Conservation (phyloP, 2,888 invertebrate genomes). For the Pristionchus exspectatus region DNA sequence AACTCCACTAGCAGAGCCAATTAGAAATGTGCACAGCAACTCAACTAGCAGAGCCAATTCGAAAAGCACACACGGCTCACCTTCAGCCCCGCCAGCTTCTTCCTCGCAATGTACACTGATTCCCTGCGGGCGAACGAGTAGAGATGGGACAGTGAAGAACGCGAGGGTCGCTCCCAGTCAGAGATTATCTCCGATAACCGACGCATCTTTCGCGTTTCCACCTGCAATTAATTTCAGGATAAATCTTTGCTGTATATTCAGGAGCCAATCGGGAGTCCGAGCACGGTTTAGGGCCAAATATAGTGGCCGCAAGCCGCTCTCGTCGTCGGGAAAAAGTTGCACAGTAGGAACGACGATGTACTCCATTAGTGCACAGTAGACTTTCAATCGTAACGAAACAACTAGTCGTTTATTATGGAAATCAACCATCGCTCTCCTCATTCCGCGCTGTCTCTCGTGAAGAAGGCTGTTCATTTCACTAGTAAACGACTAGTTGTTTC, state of each 20-base stretch:
- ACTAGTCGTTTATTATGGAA: no score
- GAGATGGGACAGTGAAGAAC: conserved; percentile 72
- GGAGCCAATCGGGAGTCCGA: background rate
- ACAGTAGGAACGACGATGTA: background rate
- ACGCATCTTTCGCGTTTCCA: conserved; percentile 74
- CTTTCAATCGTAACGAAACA: no score
- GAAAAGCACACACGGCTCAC: background rate
- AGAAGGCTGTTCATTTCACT: no score
- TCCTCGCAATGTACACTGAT: conserved; percentile 77
- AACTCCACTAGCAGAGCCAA: background rate
- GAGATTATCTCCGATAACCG: conserved; percentile 77
- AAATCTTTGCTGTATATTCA: background rate
- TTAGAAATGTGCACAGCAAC: background rate
- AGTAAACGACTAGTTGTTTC: no score
- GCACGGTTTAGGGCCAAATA: background rate
- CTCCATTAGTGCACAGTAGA: background rate
- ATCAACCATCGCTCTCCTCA: no score
- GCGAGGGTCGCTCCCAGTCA: conserved; percentile 77
- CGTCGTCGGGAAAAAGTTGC: background rate
- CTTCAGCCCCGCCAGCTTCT: conserved; percentile 78
- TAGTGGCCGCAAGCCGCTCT: background rate
- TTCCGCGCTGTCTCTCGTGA: no score
- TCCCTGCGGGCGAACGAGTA: conserved; percentile 77
- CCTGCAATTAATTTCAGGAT: conserved; percentile 59
- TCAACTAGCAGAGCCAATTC: background rate